Evolutionary conservation across 2,888 invertebrate species (phyloP).

Genomic region (Arge pagana): DNA sequence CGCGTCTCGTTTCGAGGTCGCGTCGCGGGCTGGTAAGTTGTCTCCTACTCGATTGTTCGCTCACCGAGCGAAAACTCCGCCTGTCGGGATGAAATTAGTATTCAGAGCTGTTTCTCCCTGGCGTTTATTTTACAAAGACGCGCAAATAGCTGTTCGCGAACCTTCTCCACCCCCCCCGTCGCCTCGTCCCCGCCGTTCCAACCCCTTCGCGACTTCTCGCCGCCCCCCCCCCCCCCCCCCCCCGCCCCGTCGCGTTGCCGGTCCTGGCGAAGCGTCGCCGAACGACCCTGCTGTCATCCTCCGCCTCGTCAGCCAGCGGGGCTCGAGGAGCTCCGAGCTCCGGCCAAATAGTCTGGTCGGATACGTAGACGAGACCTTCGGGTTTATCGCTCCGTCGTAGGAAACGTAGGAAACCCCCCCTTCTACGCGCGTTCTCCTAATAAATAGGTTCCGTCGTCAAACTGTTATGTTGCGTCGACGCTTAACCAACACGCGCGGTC

Average conservation of each 20-base stretch:
- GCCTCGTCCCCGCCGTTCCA: slow-evolving; percentile 15
- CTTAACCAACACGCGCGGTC: slow-evolving; percentile 45
- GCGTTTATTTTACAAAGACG: slow-evolving; percentile 53
- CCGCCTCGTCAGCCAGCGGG: slow-evolving; percentile 18
- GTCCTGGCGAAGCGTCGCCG: slow-evolving; percentile 23
- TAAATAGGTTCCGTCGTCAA: slow-evolving; percentile 54
- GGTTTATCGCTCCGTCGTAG: slow-evolving; percentile 25
- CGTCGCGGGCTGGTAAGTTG: slow-evolving; percentile 15
- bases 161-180: slow-evolving; percentile 5
- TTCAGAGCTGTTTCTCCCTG: slow-evolving; percentile 43
- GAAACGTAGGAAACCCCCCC: too few relatives aligned
- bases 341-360: slow-evolving; percentile 19
- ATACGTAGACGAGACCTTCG: slow-evolving; percentile 22
- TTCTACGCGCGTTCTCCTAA: too few relatives aligned
- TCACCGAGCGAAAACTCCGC: slow-evolving; percentile 9
- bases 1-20: slow-evolving; percentile 13
- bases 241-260: slow-evolving; percentile 13
- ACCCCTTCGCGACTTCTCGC: slow-evolving; percentile 23
- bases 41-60: slow-evolving; percentile 15
- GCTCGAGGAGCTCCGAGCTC: slow-evolving; percentile 8
- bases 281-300: slow-evolving; percentile 23
- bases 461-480: slow-evolving; percentile 53
- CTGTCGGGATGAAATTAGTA: slow-evolving; percentile 41
- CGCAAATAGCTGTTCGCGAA: slow-evolving; percentile 42
- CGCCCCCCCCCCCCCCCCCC: not conserved